A percentile compares a stretch with the other conserved stretches of the same genome.
These are phyloP conservation scores for Arenicola marina DNA, from an alignment of 2,888 invertebrate genomes.

Conservation along the genomic window DNA sequence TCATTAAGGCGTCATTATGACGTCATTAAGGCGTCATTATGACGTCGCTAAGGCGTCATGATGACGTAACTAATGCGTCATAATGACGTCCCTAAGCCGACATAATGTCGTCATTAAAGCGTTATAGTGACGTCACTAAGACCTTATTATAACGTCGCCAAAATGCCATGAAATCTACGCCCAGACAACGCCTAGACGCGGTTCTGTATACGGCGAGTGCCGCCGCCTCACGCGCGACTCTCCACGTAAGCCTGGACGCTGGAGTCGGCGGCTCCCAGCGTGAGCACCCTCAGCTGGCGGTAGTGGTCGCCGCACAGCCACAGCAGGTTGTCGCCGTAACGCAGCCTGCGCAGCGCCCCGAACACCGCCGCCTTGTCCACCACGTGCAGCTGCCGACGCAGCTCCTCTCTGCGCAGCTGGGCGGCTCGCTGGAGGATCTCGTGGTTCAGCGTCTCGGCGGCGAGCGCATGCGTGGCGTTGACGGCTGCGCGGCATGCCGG, in stretches of 20 bases:
- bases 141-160: no score
- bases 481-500: background rate
- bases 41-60: no score
- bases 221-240: conserved; percentile 1
- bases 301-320: conserved; percentile 34
- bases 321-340: conserved; percentile 15
- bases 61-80: no score
- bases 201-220: no score
- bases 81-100: no score
- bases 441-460: conserved; percentile 7
- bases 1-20: no score
- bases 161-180: no score
- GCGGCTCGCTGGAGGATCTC: conserved; percentile 1
- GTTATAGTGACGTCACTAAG: no score
- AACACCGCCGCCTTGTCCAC: conserved; percentile 23
- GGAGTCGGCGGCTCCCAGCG: conserved; percentile 1
- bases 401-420: conserved; percentile 16
- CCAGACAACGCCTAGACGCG: no score
- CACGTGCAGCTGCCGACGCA: conserved; percentile 16
- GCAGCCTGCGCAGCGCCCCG: conserved; percentile 23
- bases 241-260: background rate
- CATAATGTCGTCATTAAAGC: no score
- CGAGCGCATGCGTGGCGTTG: conserved; percentile 7
- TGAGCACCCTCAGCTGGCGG: conserved; percentile 22
- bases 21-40: no score